Base-by-base conservation (phyloP, 2,797 vertebrate genomes). In the Urocyon cinereoargenteus region DNA sequence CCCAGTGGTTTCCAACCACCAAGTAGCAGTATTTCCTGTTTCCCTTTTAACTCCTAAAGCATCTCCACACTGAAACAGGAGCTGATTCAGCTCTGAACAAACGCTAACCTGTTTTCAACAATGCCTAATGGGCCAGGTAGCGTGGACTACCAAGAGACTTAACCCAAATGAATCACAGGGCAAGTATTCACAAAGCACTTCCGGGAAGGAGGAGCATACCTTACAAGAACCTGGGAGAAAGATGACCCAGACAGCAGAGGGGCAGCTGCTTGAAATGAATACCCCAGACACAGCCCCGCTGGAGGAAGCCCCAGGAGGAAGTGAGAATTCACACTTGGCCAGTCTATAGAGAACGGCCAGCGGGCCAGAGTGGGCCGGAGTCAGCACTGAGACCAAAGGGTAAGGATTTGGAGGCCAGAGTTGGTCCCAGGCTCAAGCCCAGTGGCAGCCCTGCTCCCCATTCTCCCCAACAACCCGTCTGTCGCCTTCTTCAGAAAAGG, bases 251-350 rank as follows among this genome's bases (percentile, higher is more conserved):
- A 59, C 18, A 59, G 86, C 78, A 13, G 57, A 16, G 9, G 57
- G 77, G 59, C 55, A 73, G 78, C 81, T 53, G 70, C 45, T 14
- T 14, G 21, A 96, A 75, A 90, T 34, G 90, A 78, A 87, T 49
- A 91, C 57, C 34, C 15, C 68, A 88, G 55, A 51, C 73, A 57
- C 16, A 49, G 86, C 53, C 59, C 88, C 11, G 13, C 34, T 40
- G 79, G 90, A 88, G 86, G 83, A 86, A 64, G 82, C 86, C 75
- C 87, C 62, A 19, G 73, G 66, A 83, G 93, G 87, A 94, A 96
- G 79, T 70, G 79, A 86, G 91, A 70, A 68, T 53, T 81, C 75
- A 36, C 81, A 68, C n/a, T 61, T 4, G 28, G 64, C 66, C 79
- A 59, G 34, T 49, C 89, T 36, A 31, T 51, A 93, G 75, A 92